phyloP scores from a whole-genome alignment of 2,888 invertebrate genomes.

The Dendrolimus pini region DNA sequence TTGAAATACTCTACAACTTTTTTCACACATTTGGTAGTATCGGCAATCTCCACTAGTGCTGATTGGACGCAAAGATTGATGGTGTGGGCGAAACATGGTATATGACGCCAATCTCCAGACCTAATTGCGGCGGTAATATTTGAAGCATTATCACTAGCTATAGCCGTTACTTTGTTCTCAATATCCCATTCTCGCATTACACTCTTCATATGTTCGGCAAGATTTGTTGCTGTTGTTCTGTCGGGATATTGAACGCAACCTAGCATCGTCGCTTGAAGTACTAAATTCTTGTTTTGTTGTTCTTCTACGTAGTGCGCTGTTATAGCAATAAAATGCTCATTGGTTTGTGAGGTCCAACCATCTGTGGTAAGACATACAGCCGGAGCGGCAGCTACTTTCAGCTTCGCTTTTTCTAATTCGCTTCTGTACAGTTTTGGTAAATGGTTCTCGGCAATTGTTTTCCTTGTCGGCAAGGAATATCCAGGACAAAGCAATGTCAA shows the following conservation, averaged over 20 bases:
- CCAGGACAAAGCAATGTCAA: conserved; percentile 2
- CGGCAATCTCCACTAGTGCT: conserved; percentile 5
- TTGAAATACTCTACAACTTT: conserved; percentile 14
- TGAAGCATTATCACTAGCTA: conserved; percentile 13
- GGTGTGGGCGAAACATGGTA: conserved; percentile 8
- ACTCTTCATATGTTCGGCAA: not conserved
- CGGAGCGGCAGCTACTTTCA: conserved; percentile 1
- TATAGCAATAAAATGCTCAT: conserved; percentile 1
- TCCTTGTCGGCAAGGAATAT: conserved; percentile 1
- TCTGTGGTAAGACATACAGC: conserved; percentile 1
- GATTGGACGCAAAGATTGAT: conserved; percentile 6
- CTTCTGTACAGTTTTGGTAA: not conserved
- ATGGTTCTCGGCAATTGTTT: conserved; percentile 1
- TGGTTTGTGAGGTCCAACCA: not conserved
- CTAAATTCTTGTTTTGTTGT: not conserved
- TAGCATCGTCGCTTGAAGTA: conserved; percentile 6
- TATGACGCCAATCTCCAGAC: conserved; percentile 8
- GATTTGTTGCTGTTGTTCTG: conserved; percentile 6
- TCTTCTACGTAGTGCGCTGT: not conserved
- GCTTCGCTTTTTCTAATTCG: conserved; percentile 1
- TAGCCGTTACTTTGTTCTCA: conserved; percentile 6
- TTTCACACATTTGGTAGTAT: conserved; percentile 4
- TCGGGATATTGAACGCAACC: conserved; percentile 10
- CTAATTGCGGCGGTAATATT: conserved; percentile 10
- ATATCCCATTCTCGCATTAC: conserved; percentile 5